phyloP scores from a whole-genome alignment of 2,113 vertebrate species.

The Atherinomorus stipes region DNA sequence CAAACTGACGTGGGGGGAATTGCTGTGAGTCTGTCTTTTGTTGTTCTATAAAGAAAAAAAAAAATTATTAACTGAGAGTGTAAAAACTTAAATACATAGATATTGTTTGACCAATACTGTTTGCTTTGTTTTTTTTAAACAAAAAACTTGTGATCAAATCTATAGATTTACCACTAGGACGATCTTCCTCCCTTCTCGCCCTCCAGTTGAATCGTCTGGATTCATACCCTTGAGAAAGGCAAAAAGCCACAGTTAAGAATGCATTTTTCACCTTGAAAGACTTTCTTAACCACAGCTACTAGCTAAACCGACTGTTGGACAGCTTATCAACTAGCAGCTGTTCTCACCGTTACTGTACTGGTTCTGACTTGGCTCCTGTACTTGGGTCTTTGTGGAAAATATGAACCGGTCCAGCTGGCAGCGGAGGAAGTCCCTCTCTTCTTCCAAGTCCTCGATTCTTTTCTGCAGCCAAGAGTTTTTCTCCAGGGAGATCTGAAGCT shows the following conservation, averaged over 20 bases:
- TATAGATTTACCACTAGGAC: conserved; percentile 68
- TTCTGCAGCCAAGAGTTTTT: conserved; percentile 93
- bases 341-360: conserved; percentile 80
- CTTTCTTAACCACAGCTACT: background rate
- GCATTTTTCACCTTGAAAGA: background rate
- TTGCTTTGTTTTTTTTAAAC: background rate
- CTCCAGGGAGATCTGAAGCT: conserved; percentile 92
- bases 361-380: conserved; percentile 69
- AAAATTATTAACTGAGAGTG: background rate
- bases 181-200: conserved; percentile 78
- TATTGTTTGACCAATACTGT: background rate
- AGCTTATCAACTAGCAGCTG: conserved; percentile 1
- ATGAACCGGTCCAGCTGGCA: conserved; percentile 93
- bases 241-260: conserved; percentile 17
- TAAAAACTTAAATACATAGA: background rate
- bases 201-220: conserved; percentile 83
- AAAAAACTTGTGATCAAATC: background rate
- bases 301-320: background rate
- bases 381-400: conserved; percentile 85
- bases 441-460: conserved; percentile 91
- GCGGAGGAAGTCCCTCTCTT: conserved; percentile 90
- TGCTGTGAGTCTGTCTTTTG: conserved; percentile 75
- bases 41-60: conserved; percentile 71
- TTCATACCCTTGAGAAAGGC: conserved; percentile 74
- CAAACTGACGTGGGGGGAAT: conserved; percentile 74